Conservation (phyloP, 2,797 vertebrate genomes). For the Melanotaenia boesemani region DNA sequence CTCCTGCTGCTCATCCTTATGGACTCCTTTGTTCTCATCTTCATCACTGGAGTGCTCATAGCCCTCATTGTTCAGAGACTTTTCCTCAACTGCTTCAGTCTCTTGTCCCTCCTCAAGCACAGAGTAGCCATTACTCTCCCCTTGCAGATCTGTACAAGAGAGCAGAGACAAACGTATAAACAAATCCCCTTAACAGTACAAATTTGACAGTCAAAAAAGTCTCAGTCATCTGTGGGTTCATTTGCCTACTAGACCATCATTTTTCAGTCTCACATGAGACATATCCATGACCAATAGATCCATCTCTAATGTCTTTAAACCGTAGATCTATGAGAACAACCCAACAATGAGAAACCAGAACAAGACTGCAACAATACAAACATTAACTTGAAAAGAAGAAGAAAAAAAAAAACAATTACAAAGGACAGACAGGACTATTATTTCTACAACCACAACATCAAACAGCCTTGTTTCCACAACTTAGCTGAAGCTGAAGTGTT, state of each 20-base stretch:
- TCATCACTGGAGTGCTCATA: conserved; percentile 96
- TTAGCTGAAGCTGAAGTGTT: conserved; percentile 37
- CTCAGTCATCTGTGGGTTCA: conserved; percentile 4
- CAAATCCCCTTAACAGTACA: conserved; percentile 21
- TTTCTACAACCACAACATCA: conserved; percentile 53
- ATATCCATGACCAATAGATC: conserved; percentile 19
- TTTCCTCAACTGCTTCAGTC: conserved; percentile 38
- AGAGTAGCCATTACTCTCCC: conserved; percentile 76
- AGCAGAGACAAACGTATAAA: conserved; percentile 43
- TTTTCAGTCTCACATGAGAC: conserved; percentile 27
- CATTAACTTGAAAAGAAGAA: conserved; percentile 50
- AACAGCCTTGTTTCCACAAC: conserved; percentile 83
- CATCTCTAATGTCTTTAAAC: conserved; percentile 29
- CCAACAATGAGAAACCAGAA: conserved; percentile 52
- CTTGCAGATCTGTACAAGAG: conserved; percentile 72
- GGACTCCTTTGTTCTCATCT: conserved; percentile 78
- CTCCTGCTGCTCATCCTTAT: conserved; percentile 81
- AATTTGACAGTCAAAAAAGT: neutral
- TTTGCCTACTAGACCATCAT: conserved; percentile 28
- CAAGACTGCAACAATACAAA: conserved; percentile 55
- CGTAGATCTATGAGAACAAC: conserved; percentile 27
- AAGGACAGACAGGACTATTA: conserved; percentile 56
- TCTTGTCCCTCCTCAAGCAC: conserved; percentile 68
- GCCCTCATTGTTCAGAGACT: conserved; percentile 55
- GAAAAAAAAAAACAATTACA: conserved; percentile 31